Base-by-base conservation (phyloP, 2,797 vertebrate species). In the Alfaro cultratus region DNA sequence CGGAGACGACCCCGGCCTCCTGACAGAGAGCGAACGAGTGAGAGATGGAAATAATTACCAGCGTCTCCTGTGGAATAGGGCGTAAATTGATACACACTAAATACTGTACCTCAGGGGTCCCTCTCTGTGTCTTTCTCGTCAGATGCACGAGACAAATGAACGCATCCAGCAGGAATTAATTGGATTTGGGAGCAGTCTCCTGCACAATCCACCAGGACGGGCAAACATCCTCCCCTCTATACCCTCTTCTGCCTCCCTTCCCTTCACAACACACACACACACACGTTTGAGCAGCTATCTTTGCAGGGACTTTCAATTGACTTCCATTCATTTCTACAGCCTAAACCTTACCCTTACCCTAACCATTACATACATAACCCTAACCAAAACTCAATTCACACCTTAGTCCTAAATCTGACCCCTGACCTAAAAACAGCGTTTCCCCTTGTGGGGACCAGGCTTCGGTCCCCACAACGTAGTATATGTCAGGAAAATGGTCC, bases 121-220 rank as follows among this genome's bases (percentile, higher is more conserved):
- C 85, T 83, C 74, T 75, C 77, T 77, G 57, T 51, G 74, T 85
- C 72, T 49, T 77, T 80, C 88, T 93, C 78, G 39, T 93, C 92
- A 92, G 87, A 89, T 90, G 91, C 90, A 89, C 74, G 23, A 93
- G 88, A 95, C 91, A 93, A 94, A 95, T 93, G 92, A 95, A 94
- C 84, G 93, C 94, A 94, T 94, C 94, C 93, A 95, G 93, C 91
- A 94, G 90, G 92, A 96, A 95, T 96, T 94, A 95, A 95, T 95
- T 96, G 94, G 93, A 95, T 95, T 95, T 94, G 91, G 91, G 89
- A 94, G 93, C 92, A 91, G 92, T 88, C 93, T 93, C 92, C 89
- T 90, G 93, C 91, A 92, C 82, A 73, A 87, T 93, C 93, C 93
- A 92, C 91, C 87, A 94, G 91, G 89, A 93, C 91, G 94, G 87